Evolutionary conservation across 2,797 vertebrate genomes (phyloP), one percentile per base, ranked within the genome.

Genomic region (Chaunax sp.): DNA sequence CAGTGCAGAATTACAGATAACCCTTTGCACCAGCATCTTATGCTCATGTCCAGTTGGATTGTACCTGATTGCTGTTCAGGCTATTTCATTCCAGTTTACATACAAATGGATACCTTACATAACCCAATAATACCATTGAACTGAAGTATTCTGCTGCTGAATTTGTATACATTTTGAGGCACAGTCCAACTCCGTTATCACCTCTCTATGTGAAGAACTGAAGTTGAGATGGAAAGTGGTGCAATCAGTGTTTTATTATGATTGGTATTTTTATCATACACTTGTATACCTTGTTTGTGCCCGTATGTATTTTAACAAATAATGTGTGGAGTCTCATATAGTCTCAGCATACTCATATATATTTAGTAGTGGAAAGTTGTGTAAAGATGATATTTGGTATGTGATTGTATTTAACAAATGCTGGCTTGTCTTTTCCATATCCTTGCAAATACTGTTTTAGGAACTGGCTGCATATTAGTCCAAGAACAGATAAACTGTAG

Each of bases 1-100:
- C 47, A 30, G 20, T 64, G 68, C 22, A 57, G 68, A 77, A 72
- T 85, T 76, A 82, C 45, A 51, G 60, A 62, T 72, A 73, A 87
- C 82, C n/a, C 82, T 87, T 86, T 83, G 60, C 66, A 75, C 64
- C 65, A 62, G 38, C 72, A 64, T 58, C 54, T 59, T 70, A 20
- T n/a, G n/a, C n/a, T n/a, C 66, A 70, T 71, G 63, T 77, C 85
- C 79, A 74, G 87, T 87, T 87, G 87, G 76, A 82, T 79, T 77
- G 69, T 66, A 28, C 47, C 59, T 77, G 57, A 75, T 86, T 83
- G 79, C 69, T 74, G 83, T 84, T 72, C 69, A 67, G 15, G 63
- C 38, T 49, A 35, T 63, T 5, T 30, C 28, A 30, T 38, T 53
- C 65, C 28, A 77, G 56, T 82, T 87, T 75, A 52, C 75, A 78